A percentile compares a stretch with the other conserved stretches of the same genome.
These are phyloP conservation scores for Drosophila kanapiae DNA, from an alignment of 1,140 invertebrate species.

Conservation along the genomic window DNA sequence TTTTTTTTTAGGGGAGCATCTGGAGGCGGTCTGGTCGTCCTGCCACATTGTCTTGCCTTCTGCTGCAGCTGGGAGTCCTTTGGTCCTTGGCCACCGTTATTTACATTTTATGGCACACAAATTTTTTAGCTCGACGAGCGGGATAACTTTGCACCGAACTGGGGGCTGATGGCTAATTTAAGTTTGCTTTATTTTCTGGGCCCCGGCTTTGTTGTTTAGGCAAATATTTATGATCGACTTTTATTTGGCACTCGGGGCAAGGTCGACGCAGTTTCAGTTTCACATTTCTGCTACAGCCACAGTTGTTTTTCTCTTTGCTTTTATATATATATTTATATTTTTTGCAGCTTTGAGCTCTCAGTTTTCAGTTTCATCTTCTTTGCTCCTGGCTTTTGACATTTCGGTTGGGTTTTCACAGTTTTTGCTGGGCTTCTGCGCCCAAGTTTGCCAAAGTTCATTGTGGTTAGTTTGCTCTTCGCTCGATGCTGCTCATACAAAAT, in stretches of 20 bases:
- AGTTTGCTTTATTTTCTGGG: conserved; percentile 63
- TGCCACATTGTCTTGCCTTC: conserved; percentile 42
- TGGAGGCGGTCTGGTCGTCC: conserved; percentile 33
- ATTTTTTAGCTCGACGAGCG: conserved; percentile 21
- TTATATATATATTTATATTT: background rate
- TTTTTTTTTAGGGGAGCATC: conserved; percentile 27
- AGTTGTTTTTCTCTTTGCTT: background rate
- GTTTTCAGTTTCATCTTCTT: conserved; percentile 25
- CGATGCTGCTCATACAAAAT: conserved; percentile 23
- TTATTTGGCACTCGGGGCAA: conserved; percentile 56
- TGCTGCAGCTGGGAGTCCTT: conserved; percentile 29
- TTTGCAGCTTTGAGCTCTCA: background rate
- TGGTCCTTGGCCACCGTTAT: conserved; percentile 57
- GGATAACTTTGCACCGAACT: conserved; percentile 25
- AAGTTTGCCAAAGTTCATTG: conserved; percentile 71
- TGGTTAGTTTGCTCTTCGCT: conserved; percentile 31
- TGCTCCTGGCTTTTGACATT: conserved; percentile 62
- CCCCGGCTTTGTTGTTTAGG: conserved; percentile 58
- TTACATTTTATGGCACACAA: conserved; percentile 73
- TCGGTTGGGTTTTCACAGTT: conserved; percentile 24
- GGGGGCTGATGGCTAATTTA: conserved; percentile 66
- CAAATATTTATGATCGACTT: conserved; percentile 81
- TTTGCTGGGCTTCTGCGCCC: conserved; percentile 12
- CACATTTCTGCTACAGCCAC: conserved; percentile 8
- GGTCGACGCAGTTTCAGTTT: conserved; percentile 21